Conservation (phyloP, 1,140 invertebrate species). For the Brachionus plicatilis region DNA sequence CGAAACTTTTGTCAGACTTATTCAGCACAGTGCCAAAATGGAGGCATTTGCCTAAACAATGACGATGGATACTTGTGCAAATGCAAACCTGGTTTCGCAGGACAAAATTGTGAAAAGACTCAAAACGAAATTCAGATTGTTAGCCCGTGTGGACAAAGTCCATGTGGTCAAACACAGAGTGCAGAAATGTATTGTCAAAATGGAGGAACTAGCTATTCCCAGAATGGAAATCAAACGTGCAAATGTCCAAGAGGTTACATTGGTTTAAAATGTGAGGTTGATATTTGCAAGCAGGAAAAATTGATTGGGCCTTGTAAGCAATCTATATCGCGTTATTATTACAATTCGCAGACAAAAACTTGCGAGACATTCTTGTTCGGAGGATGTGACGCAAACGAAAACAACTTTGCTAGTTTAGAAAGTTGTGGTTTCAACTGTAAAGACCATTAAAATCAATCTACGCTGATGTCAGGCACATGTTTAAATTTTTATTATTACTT, state of each 20-base stretch:
- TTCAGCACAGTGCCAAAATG: neutral
- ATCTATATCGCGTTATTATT: constrained; percentile 10
- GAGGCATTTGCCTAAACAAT: constrained; percentile 15
- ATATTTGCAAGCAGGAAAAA: constrained; percentile 14
- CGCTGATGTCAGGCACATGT: neutral
- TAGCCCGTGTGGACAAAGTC: neutral
- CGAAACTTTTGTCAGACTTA: constrained; percentile 24
- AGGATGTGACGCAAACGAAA: constrained; percentile 30
- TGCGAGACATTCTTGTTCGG: neutral
- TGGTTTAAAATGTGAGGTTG: constrained; percentile 18
- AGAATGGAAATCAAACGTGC: constrained; percentile 7
- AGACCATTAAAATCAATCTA: neutral
- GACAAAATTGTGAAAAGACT: neutral
- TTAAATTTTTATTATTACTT: neutral
- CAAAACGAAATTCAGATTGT: constrained; percentile 2
- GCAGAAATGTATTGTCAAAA: neutral
- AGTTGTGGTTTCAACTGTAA: constrained; percentile 23
- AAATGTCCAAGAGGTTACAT: constrained; percentile 39
- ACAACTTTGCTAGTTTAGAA: constrained; percentile 33
- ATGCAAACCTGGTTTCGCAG: neutral
- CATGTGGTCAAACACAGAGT: neutral
- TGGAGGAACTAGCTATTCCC: neutral
- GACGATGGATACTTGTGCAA: neutral
- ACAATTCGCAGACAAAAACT: constrained; percentile 21
- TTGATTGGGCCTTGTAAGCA: constrained; percentile 17